Evolutionary conservation across 2,888 invertebrate species (phyloP).

Genomic region (Nephrotoma appendiculata): DNA sequence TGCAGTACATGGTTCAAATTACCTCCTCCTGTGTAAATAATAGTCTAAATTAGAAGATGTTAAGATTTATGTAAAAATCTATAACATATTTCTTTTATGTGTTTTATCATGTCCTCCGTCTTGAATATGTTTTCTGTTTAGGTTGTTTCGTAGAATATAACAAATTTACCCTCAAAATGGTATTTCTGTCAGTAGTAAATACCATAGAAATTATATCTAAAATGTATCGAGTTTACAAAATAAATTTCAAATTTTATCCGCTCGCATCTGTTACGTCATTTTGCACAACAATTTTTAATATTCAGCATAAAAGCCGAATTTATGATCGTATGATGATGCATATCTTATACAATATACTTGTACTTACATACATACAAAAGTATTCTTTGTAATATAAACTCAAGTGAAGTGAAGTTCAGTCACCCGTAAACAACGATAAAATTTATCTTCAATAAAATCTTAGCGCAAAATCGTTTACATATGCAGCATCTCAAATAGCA

Average conservation of each 20-base stretch:
- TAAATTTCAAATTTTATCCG: background rate
- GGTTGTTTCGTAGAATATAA: too few relatives aligned
- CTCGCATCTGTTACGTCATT: background rate
- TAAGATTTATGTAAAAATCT: too few relatives aligned
- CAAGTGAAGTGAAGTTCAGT: background rate
- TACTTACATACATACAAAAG: background rate
- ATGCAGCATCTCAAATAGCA: background rate
- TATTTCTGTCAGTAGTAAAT: too few relatives aligned
- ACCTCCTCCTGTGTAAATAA: too few relatives aligned
- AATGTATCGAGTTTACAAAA: too few relatives aligned
- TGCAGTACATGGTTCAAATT: too few relatives aligned
- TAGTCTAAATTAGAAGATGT: too few relatives aligned
- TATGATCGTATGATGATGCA: background rate
- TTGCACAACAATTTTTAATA: background rate
- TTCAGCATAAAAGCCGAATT: background rate
- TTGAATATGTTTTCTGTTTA: too few relatives aligned
- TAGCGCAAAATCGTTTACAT: background rate
- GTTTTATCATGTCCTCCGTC: too few relatives aligned
- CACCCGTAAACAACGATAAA: background rate
- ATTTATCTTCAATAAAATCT: background rate
- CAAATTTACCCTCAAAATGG: too few relatives aligned
- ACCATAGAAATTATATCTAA: too few relatives aligned
- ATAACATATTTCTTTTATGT: too few relatives aligned
- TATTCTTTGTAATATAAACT: background rate
- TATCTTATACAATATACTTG: background rate